phyloP scores from a whole-genome alignment of 2,113 vertebrate species.

The Conger conger region DNA sequence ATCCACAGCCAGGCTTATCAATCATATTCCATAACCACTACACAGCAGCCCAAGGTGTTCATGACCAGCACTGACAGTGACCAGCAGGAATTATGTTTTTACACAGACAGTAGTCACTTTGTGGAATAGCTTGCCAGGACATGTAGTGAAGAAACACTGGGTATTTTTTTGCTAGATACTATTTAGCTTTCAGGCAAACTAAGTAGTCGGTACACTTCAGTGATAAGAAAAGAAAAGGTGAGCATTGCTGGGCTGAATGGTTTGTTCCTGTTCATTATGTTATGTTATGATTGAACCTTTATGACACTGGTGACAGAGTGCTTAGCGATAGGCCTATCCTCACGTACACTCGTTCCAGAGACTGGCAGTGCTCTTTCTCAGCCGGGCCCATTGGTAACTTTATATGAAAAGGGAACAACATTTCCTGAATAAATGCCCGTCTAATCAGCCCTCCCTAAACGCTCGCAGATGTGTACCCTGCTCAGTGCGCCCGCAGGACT shows the following conservation, averaged over 20 bases:
- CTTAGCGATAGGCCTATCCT: neutral
- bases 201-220: too few relatives aligned
- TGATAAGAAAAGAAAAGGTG: too few relatives aligned
- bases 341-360: neutral
- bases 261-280: too few relatives aligned
- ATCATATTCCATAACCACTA: neutral
- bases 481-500: neutral
- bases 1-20: neutral
- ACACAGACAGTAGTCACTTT: too few relatives aligned
- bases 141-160: too few relatives aligned
- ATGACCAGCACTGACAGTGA: too few relatives aligned
- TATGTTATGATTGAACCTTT: neutral
- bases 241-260: too few relatives aligned
- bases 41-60: neutral
- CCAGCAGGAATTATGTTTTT: too few relatives aligned
- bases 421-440: slow-evolving; percentile 1
- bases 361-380: neutral
- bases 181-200: too few relatives aligned
- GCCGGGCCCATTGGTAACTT: neutral
- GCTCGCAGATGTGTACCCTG: neutral
- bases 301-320: neutral
- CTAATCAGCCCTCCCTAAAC: slow-evolving; percentile 6
- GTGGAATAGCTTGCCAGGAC: too few relatives aligned
- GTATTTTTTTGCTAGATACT: too few relatives aligned
- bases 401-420: neutral